Evolutionary conservation across 2,888 invertebrate species (phyloP).

Genomic region (Cheilosia pagana): DNA sequence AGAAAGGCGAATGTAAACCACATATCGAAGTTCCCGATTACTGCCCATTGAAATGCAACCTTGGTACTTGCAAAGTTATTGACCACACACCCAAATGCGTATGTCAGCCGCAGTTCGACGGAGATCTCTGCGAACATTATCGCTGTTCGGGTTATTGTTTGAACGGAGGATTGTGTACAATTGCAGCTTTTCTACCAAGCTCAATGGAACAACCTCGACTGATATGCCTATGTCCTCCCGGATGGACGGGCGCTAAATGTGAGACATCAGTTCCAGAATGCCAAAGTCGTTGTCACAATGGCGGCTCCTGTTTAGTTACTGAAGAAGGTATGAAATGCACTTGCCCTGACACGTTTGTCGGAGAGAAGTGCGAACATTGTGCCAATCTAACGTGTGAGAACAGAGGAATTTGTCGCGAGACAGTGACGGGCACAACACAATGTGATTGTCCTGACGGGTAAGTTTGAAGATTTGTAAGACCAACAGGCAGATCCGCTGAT

Average conservation of each 20-base stretch:
- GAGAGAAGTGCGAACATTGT: conserved; percentile 86
- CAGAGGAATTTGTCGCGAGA: conserved; percentile 85
- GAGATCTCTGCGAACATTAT: conserved; percentile 88
- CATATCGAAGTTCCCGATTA: conserved; percentile 81
- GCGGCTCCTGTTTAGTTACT: conserved; percentile 85
- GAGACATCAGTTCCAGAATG: conserved; percentile 86
- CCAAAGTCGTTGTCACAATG: conserved; percentile 86
- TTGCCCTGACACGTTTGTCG: conserved; percentile 85
- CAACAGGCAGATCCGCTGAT: background rate
- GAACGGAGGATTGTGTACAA: conserved; percentile 86
- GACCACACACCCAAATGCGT: conserved; percentile 86
- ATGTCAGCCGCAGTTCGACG: conserved; percentile 87
- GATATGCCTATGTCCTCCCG: conserved; percentile 86
- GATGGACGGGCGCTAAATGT: conserved; percentile 88
- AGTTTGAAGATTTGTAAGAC: conserved; percentile 27
- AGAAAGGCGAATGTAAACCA: conserved; percentile 79
- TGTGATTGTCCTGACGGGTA: conserved; percentile 86
- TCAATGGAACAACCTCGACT: conserved; percentile 79
- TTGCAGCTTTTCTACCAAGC: conserved; percentile 81
- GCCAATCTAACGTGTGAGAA: conserved; percentile 86
- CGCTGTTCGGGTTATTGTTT: conserved; percentile 88
- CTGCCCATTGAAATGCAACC: conserved; percentile 86
- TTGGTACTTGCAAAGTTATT: conserved; percentile 86
- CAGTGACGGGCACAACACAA: conserved; percentile 81
- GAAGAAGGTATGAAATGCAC: conserved; percentile 84